These are phyloP conservation scores for Fulica atra DNA, from an alignment of 2,113 vertebrate species.

Conservation along the genomic window DNA sequence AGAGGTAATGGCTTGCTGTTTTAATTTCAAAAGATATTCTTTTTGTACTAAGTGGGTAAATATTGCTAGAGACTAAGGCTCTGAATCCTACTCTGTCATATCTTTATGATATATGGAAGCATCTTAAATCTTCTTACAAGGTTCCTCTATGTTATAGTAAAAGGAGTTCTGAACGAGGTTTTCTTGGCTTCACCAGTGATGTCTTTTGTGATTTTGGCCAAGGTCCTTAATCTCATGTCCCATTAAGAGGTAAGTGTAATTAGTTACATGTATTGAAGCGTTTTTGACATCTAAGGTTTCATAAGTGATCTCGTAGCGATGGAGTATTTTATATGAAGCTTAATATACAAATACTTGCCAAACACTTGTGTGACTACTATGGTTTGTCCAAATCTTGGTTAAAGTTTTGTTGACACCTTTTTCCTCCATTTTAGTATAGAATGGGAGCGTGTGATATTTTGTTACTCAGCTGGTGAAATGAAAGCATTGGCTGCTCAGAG, in stretches of 20 bases:
- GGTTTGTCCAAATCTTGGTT: background rate
- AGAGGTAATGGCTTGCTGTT: background rate
- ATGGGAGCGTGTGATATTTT: background rate
- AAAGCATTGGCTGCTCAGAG: background rate
- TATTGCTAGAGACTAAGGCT: background rate
- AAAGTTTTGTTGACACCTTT: background rate
- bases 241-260: background rate
- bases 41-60: background rate
- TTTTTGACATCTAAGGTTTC: background rate
- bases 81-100: background rate
- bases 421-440: background rate
- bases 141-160: background rate
- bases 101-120: background rate
- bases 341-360: background rate
- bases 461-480: background rate
- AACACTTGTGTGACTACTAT: rapidly evolving
- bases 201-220: background rate
- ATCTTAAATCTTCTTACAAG: background rate
- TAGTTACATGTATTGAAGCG: background rate
- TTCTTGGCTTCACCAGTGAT: background rate
- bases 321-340: background rate
- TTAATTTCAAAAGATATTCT: background rate
- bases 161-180: background rate
- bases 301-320: background rate
- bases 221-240: background rate